Conservation (phyloP, 2,113 vertebrate species). For the Heterotis niloticus region DNA sequence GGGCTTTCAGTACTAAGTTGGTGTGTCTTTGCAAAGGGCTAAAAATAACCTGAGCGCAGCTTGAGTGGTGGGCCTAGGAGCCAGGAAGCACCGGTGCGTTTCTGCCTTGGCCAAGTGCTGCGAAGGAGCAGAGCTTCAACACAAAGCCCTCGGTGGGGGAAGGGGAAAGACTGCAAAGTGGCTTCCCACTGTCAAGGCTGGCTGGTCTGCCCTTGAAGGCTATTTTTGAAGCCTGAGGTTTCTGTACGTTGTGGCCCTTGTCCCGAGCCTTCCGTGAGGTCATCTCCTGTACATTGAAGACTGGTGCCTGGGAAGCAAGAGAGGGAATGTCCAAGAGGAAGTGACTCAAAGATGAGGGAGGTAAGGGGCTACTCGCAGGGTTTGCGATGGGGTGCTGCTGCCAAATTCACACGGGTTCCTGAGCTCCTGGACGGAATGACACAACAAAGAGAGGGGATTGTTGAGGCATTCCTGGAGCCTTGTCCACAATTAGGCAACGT, state of each 20-base stretch:
- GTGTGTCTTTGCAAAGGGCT: background rate
- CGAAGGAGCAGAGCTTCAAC: background rate
- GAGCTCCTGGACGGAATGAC: background rate
- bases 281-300: slow-evolving; percentile 35
- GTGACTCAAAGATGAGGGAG: slow-evolving; percentile 57
- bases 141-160: slow-evolving; percentile 32
- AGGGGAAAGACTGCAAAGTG: slow-evolving; percentile 28
- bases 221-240: slow-evolving; percentile 43
- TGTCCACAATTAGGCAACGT: background rate
- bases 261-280: slow-evolving; percentile 40
- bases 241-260: background rate
- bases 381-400: slow-evolving; percentile 29
- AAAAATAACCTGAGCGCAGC: background rate
- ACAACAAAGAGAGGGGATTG: slow-evolving; percentile 4
- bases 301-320: slow-evolving; percentile 49
- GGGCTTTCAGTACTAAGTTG: background rate
- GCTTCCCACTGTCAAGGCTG: slow-evolving; percentile 33
- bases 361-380: background rate
- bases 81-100: background rate
- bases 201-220: slow-evolving; percentile 35
- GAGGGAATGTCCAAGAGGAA: slow-evolving; percentile 51
- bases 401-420: slow-evolving; percentile 9
- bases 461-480: background rate
- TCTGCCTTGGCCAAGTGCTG: background rate
- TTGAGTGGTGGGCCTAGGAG: background rate